Base-by-base conservation (phyloP, 2,797 vertebrate species). In the Malacoctenus gilli region DNA sequence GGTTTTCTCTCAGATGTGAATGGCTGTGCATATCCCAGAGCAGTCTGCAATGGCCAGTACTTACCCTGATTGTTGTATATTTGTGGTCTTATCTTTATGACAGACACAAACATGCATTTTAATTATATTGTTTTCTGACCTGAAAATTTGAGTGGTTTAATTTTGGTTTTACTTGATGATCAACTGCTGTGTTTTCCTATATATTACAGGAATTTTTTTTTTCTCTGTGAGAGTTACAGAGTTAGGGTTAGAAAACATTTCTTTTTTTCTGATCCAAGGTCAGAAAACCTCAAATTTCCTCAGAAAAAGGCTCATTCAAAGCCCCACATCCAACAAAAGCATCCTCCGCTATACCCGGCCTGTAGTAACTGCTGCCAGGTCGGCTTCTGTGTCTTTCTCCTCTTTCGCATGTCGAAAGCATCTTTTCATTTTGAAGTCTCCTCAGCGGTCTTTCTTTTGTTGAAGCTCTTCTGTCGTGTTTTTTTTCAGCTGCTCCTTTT, bases 1-100 rank as follows among this genome's bases (percentile, higher is more conserved):
- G 34, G 5, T 28, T n/a, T 41, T 61, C 2, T 34, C 39, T 59
- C 30, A 9, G 50, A 64, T 23, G 39, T 19, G 16, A 65, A 57
- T 56, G 34, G 37, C 32, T 53, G 10, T 48, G 3, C 46, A 48
- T 28, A 47, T 10, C 12, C n/a, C 44, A 23, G 25, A 42, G 42
- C 39, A 20, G 35, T 52, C 39, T 43, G 8, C 19, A 28, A 14
- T 35, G 28, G 25, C 36, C 34, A n/a, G n/a, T n/a, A n/a, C 41
- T 5, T 2, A 9, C 48, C 53, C 55, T 2, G 2, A 20, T 2
- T 58, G 15, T 43, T 42, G 9, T 47, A 13, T 22, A 15, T 28
- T 15, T 44, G 42, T 25, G 1, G 2, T 12, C n/a, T 44, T 39
- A 41, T 36, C 41, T 8, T 34, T 3, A 2, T 31, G 8, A 38